Base-by-base conservation (phyloP, 2,113 vertebrate genomes). In the Tenebrosternarchus preto region DNA sequence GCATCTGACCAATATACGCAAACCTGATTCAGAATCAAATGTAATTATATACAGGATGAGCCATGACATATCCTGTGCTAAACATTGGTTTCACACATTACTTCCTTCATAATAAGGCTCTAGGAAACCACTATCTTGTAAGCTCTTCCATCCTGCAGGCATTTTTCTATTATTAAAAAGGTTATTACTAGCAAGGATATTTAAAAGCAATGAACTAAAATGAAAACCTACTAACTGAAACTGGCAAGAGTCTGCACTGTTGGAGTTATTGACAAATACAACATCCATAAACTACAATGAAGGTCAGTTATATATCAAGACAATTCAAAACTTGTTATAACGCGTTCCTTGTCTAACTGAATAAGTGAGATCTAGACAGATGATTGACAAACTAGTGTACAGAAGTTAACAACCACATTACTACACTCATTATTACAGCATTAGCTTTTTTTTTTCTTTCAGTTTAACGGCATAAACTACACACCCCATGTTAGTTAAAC, bases 311-410 rank as follows among this genome's bases (percentile, higher is more conserved):
- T 59, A 73, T n/a, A n/a, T n/a, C n/a, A 73, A 69, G 33, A 77
- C 22, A n/a, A 53, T 25, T 67, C 50, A 77, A 77, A 68, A 43
- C n/a, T n/a, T 24, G 55, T 84, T 57, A 39, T 7, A 27, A 43
- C 69, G n/a, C n/a, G 11, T 31, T 56, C 9, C 39, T n/a, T 31
- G 66, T 73, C 19, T 29, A 19, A 5, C 8, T 74, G 11, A 73
- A 64, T 20, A 72, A 64, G 50, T 76, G 9, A 16, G 6, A 76
- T 67, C n/a, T 27, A 69, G 3, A 69, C 11, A 50, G 39, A 9
- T 12, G 15, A 50, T 50, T 11, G 11, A 12, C 43, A 50, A 1
- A 50, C 43, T 50, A 15, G 59, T 63, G 12, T 29, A 63, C 60
- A 63, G 29, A 20, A 59, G 9, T 22, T 2, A 59, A n/a, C n/a